Evolutionary conservation across 2,888 invertebrate species (phyloP), one percentile per base, ranked within the genome.

Genomic region (Anoplius nigerrimus): DNA sequence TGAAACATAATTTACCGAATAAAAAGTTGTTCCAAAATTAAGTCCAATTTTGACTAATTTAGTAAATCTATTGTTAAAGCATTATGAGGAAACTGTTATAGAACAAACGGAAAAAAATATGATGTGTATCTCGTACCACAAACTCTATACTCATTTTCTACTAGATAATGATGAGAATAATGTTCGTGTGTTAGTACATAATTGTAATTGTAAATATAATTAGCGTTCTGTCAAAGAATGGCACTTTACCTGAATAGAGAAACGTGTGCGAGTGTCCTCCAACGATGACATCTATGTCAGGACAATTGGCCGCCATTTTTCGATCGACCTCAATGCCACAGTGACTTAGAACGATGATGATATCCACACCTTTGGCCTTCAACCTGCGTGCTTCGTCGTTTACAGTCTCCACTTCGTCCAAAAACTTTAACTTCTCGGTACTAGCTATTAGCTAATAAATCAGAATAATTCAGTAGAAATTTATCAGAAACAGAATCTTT

Each of bases 221-320:
- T 42, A 22, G 27, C 18, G 8, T 24, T 46, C 61, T 15, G 6
- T 42, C 20, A 34, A 2, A 11, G 34, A 34, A 34, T 13, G 1
- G 34, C 1, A 22, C 34, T 62, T 48, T 27, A 86, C 87, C 86
- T 16, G 93, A 93, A 86, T 92, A 96, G 0, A 97, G 90, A 76
- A 97, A 92, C 0, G 94, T 93, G 86, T 97, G 95, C 0, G 95
- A 94, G 86, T 97, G 97, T 0, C 93, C 95, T 4, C 97, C 97
- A n/a, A 97, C 94, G 65, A 97, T 94, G 0, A 97, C 90, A 85
- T 96, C 95, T 61, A 97, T 91, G 42, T 92, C 92, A 0, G 92
- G 91, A 1, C 94, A 92, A 2, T 91, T 89, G 2, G 86, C 84
- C 0, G 96, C 96, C 72, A 96, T 92, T 34, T 89, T 84, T 90